Evolutionary conservation across 1,140 invertebrate genomes (phyloP).

Genomic region (Lethrus apterus): DNA sequence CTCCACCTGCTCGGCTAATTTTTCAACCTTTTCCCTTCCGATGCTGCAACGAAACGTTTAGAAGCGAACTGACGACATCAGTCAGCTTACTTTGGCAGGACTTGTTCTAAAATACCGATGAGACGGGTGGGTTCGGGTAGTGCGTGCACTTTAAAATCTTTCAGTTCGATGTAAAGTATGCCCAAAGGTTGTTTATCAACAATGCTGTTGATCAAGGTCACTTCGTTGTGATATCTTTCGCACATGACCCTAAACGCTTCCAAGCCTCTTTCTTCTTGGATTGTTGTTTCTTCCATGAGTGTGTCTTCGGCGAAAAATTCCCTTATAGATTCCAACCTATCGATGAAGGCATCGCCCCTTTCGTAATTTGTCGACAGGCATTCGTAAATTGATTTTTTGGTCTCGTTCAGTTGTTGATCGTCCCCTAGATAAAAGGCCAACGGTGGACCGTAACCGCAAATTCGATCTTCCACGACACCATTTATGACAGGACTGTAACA

Average conservation of each 20-base stretch:
- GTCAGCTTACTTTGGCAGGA: slow-evolving; percentile 46
- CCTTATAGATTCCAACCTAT: slow-evolving; percentile 58
- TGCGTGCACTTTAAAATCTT: slow-evolving; percentile 62
- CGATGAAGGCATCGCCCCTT: slow-evolving; percentile 52
- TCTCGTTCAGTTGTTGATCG: slow-evolving; percentile 50
- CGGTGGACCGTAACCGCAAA: slow-evolving; percentile 56
- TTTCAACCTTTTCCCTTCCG: slow-evolving; percentile 52
- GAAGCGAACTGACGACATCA: slow-evolving; percentile 16
- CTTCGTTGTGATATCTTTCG: slow-evolving; percentile 52
- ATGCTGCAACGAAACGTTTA: slow-evolving; percentile 39
- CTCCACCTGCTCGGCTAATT: slow-evolving; percentile 50
- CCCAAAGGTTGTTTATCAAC: slow-evolving; percentile 49
- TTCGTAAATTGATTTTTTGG: slow-evolving; percentile 47
- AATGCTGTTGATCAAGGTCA: slow-evolving; percentile 53
- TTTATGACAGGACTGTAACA: slow-evolving; percentile 64
- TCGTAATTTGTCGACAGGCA: slow-evolving; percentile 54
- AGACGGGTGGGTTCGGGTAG: slow-evolving; percentile 60
- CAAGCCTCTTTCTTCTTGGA: slow-evolving; percentile 39
- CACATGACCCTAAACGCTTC: slow-evolving; percentile 52
- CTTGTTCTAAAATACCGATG: slow-evolving; percentile 51
- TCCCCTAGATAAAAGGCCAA: slow-evolving; percentile 56
- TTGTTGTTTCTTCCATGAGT: slow-evolving; percentile 49
- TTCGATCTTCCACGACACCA: slow-evolving; percentile 60
- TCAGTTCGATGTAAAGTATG: slow-evolving; percentile 58
- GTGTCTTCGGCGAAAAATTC: slow-evolving; percentile 64